phyloP scores from a whole-genome alignment of 2,797 vertebrate species.

The Falco berigora region DNA sequence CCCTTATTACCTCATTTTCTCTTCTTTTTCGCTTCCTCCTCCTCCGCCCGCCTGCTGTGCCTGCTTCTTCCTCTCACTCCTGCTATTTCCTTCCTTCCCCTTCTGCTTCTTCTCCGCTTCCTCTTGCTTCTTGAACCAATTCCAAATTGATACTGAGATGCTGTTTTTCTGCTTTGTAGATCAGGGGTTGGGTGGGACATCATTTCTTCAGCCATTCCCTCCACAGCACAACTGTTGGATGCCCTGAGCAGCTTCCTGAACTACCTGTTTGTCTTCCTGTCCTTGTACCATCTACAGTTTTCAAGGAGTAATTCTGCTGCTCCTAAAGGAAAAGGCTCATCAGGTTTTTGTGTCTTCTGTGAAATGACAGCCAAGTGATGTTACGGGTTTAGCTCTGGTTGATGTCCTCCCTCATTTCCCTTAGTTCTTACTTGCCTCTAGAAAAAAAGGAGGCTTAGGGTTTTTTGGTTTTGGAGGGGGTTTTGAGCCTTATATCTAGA shows the following conservation, averaged over 20 bases:
- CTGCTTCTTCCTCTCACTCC: not conserved
- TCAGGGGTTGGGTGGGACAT: not conserved
- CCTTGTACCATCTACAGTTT: not conserved
- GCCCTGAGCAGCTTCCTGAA: not conserved
- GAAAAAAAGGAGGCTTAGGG: not conserved
- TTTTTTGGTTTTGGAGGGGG: not conserved
- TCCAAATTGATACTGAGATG: not conserved
- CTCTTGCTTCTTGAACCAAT: not conserved
- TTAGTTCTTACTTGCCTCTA: not conserved
- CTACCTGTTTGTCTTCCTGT: not conserved
- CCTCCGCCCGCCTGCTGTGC: not conserved
- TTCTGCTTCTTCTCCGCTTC: not conserved
- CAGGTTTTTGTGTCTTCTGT: not conserved
- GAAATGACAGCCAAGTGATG: not conserved
- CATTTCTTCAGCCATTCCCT: not conserved
- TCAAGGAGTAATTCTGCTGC: not conserved
- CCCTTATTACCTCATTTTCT: not conserved
- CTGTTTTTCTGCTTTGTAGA: not conserved
- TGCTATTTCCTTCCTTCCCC: not conserved
- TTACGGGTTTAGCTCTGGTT: not conserved
- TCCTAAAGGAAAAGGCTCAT: not conserved
- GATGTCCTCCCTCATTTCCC: not conserved
- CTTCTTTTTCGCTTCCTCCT: not conserved
- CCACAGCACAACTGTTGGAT: not conserved
- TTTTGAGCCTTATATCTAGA: not conserved